Evolutionary conservation across 1,140 invertebrate genomes (phyloP), one percentile per base, ranked within the genome.

Genomic region (Limonius californicus): DNA sequence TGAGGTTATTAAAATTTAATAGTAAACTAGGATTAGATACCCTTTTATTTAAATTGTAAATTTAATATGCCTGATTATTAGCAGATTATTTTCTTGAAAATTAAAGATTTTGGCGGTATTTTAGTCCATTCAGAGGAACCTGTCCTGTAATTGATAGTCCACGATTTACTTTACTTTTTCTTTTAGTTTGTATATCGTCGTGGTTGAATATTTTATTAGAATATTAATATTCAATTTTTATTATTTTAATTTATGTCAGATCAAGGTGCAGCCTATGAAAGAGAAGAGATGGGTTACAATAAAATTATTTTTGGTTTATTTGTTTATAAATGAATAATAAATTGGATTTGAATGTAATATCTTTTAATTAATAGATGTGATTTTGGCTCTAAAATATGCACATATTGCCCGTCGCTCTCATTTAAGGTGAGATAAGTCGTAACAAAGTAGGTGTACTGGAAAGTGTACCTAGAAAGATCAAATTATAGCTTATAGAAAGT

Each of bases 401-500:
- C 83, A 85, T 81, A 87, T 86, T 80, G 83, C 84, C 84, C 83
- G 83, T 87, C 85, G 78, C 76, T 87, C 80, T 83, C 78, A 76
- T 80, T n/a, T 77, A 80, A 80, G 75, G 75, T 79, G 77, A 79
- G 80, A 85, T 81, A 86, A 86, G 84, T 86, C 84, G 84, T 85
- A 87, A 87, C 85, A 87, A 78, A 87, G 84, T 87, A 84, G 82
- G 79, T 73, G 74, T 85, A 85, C 78, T 83, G 83, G 84, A 87
- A 87, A 80, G 76, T 85, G 78, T 77, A 76, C 80, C 81, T 85
- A 78, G 81, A 80, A 79, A 59, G 32, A 61, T 43, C 72, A 78
- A 79, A 77, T 74, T 79, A 79, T 74, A 82, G 76, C 76, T 83
- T 71, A 70, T 73, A 72, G 69, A 79, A 75, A 81, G 77, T 70